Evolutionary conservation across 2,113 vertebrate genomes (phyloP).

Genomic region (Danio rerio): GRCz12tu NC_133188.1:22626001-22626500

Average conservation of each 20-base stretch:
- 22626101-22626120: no score
- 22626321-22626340: background rate
- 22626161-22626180: background rate
- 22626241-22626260: background rate
- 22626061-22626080: no score
- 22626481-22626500: conserved; percentile 59
- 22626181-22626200: background rate
- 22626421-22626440: conserved; percentile 63
- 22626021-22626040: no score
- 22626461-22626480: conserved; percentile 65
- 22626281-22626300: background rate
- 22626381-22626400: conserved; percentile 70
- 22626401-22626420: conserved; percentile 66
- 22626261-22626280: background rate
- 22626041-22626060: background rate
- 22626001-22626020: no score
- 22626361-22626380: conserved; percentile 56
- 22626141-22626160: no score
- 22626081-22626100: no score
- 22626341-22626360: conserved; percentile 13
- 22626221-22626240: background rate
- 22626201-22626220: background rate
- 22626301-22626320: conserved; percentile 21
- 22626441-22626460: conserved; percentile 71
- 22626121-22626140: no score